Conservation (phyloP, 2,113 vertebrate genomes). For the Mirza zaza region DNA sequence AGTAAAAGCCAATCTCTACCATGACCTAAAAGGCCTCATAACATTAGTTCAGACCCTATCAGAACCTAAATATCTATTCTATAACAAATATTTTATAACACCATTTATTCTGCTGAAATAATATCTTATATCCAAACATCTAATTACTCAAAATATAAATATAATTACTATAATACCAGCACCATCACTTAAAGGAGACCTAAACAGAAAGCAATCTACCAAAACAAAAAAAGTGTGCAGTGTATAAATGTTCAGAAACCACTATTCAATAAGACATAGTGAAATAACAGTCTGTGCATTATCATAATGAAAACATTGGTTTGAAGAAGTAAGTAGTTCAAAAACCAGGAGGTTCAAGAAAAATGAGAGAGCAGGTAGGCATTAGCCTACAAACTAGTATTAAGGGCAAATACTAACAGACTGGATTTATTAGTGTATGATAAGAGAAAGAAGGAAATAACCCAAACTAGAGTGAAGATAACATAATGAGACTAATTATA, state of each 20-base stretch:
- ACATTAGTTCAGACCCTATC: background rate
- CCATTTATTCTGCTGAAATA: background rate
- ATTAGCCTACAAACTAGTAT: background rate
- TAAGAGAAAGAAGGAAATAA: background rate
- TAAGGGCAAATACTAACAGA: background rate
- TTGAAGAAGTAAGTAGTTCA: background rate
- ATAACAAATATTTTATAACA: background rate
- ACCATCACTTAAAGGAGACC: background rate
- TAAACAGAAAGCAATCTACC: background rate
- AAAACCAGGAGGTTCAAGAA: background rate
- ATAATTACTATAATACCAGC: background rate
- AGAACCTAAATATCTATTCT: background rate
- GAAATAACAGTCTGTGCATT: background rate
- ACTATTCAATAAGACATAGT: background rate
- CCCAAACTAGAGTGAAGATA: background rate
- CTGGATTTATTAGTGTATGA: background rate
- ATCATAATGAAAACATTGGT: background rate
- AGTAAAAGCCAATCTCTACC: background rate
- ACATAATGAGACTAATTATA: background rate
- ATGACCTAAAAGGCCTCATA: background rate
- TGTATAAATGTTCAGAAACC: background rate
- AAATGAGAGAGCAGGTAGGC: background rate
- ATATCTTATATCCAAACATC: background rate
- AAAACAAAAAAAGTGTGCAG: background rate
- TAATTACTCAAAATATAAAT: constrained; percentile 8